Base-by-base conservation (phyloP, 2,888 invertebrate species). In the Drosophila paramelanica region DNA sequence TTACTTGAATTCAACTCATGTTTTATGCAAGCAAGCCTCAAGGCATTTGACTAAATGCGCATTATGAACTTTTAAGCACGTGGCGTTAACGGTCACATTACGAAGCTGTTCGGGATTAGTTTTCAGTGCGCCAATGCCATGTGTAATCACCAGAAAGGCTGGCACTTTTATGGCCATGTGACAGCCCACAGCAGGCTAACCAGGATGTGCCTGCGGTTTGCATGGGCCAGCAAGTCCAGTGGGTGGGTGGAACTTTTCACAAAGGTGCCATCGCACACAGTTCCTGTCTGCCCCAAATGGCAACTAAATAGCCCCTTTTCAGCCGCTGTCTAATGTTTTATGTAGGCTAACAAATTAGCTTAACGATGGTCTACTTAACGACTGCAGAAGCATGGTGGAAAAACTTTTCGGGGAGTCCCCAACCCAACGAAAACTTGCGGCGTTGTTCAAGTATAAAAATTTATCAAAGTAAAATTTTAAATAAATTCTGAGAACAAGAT, bases 291-390 rank as follows among this genome's bases (percentile, higher is more conserved):
- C 8, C 41, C 47, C 23, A 17, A 58, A 62, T 71, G 57, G 31
- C 43, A 7, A 52, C 47, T 27, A 56, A 77, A 56, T 59, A 59
- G 73, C n/a, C 46, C 46, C 46, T 46, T 67, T 59, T 61, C 42
- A 39, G 57, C 25, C 49, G 43, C 47, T 51, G 33, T 46, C 49
- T 50, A 64, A 72, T 73, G 42, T 46, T 41, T 53, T 50, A 59
- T 59, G 73, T 65, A 25, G 56, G 23, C 61, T 36, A 53, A 27
- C 33, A 77, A 77, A 77, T 77, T 81, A 65, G 81, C 64, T 62
- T 81, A 67, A 81, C 61, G 60, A 71, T 60, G 60, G 67, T 76
- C 52, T 70, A 77, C 55, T 73, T 73, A 56, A 78, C 58, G 79
- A 56, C 57, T 71, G 58, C 25, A 58, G 49, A 33, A 60, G 23